A percentile compares a stretch with the other conserved stretches of the same genome.
Conservation (phyloP, 2,888 invertebrate species). For the Aporophyla nigra region DNA sequence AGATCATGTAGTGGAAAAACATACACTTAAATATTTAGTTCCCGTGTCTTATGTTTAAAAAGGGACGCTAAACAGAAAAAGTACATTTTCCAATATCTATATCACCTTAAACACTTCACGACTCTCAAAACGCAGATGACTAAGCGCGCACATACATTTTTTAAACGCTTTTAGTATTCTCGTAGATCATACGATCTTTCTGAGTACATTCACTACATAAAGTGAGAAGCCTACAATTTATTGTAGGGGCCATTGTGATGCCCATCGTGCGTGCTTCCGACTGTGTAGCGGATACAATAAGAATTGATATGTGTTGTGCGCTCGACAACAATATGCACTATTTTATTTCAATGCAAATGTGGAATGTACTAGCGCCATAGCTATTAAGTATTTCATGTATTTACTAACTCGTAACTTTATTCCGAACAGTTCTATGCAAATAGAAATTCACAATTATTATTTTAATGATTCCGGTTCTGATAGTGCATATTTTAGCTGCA, state of each 20-base stretch:
- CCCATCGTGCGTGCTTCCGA: conserved; percentile 71
- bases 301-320: conserved; percentile 71
- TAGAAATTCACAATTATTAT: conserved; percentile 31
- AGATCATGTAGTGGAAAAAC: too few relatives aligned
- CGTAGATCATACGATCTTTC: conserved; percentile 44
- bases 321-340: conserved; percentile 71
- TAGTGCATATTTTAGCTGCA: background rate
- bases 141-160: conserved; percentile 37
- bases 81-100: too few relatives aligned
- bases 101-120: too few relatives aligned
- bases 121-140: too few relatives aligned
- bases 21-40: too few relatives aligned
- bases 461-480: conserved; percentile 27
- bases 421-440: conserved; percentile 19
- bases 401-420: conserved; percentile 40
- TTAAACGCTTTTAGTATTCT: conserved; percentile 47
- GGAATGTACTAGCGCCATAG: conserved; percentile 22
- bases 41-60: too few relatives aligned
- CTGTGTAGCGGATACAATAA: conserved; percentile 70
- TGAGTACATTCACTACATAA: conserved; percentile 32
- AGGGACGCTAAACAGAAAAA: too few relatives aligned
- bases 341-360: conserved; percentile 64
- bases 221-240: conserved; percentile 62
- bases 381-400: conserved; percentile 39
- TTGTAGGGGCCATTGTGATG: conserved; percentile 62